These are phyloP conservation scores for Rhodophaea formosa DNA, from an alignment of 2,888 invertebrate genomes.

Conservation along the genomic window DNA sequence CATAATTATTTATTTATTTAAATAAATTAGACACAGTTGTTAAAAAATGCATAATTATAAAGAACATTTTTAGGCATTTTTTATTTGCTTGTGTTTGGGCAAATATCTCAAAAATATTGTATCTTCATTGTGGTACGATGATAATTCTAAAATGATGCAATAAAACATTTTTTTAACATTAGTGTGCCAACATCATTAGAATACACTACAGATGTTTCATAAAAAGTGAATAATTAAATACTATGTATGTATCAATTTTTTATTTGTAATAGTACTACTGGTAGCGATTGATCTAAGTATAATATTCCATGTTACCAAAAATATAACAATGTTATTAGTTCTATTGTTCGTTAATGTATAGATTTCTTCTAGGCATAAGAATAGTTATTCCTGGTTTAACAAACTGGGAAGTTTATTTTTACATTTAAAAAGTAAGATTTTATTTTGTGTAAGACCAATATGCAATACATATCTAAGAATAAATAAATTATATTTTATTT, in stretches of 20 bases:
- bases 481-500: conserved; percentile 26
- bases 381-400: conserved; percentile 68
- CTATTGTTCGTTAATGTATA: conserved; percentile 70
- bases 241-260: conserved; percentile 8
- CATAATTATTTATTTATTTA: too few species aligned
- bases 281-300: conserved; percentile 57
- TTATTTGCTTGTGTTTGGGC: too few species aligned
- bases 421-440: conserved; percentile 70
- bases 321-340: conserved; percentile 64
- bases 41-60: too few species aligned
- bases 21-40: too few species aligned
- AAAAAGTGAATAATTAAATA: conserved; percentile 25
- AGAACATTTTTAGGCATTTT: too few species aligned
- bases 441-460: conserved; percentile 79
- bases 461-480: conserved; percentile 75
- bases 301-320: conserved; percentile 74
- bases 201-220: conserved; percentile 32
- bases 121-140: too few species aligned
- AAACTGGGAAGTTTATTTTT: conserved; percentile 76
- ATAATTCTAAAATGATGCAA: too few species aligned
- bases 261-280: conserved; percentile 35
- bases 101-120: too few species aligned
- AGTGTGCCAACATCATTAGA: background rate
- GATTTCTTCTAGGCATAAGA: conserved; percentile 66
- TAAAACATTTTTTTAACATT: too few species aligned